Evolutionary conservation across 2,113 vertebrate species (phyloP).

Genomic region (Pterophyllum scalare): DNA sequence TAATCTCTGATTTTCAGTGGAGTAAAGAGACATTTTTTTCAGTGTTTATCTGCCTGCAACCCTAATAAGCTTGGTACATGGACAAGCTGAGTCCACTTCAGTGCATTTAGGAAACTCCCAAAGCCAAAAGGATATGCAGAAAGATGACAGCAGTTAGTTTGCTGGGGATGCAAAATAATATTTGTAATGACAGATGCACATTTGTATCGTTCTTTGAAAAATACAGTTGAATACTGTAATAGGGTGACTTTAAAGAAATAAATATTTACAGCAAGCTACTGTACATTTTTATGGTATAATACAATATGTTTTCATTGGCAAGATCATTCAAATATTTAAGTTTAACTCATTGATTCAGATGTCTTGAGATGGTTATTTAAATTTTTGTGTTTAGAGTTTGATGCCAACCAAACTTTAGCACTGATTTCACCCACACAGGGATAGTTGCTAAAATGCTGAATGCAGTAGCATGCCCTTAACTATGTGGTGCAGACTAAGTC

Average conservation of each 20-base stretch:
- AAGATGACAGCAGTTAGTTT: background rate
- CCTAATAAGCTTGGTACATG: constrained; percentile 30
- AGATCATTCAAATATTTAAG: background rate
- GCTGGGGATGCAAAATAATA: background rate
- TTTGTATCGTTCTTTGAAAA: background rate
- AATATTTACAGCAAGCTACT: background rate
- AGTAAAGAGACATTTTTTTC: constrained; percentile 5
- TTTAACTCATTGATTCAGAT: too few species aligned
- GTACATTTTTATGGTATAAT: background rate
- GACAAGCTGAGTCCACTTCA: background rate
- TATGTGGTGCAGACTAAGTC: too few species aligned
- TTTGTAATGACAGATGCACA: background rate
- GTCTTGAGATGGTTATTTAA: too few species aligned
- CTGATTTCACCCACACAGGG: too few species aligned
- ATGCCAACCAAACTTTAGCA: too few species aligned
- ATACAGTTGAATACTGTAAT: background rate
- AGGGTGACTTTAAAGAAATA: background rate
- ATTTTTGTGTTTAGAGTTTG: too few species aligned
- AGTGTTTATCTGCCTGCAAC: constrained; percentile 18
- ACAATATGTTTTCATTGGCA: background rate
- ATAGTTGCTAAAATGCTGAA: too few species aligned
- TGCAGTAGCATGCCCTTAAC: too few species aligned
- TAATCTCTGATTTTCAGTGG: constrained; percentile 62
- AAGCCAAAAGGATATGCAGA: background rate
- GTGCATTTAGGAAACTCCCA: background rate